Evolutionary conservation across 2,888 invertebrate species (phyloP).

Genomic region (Drosophila paramelanica): DNA sequence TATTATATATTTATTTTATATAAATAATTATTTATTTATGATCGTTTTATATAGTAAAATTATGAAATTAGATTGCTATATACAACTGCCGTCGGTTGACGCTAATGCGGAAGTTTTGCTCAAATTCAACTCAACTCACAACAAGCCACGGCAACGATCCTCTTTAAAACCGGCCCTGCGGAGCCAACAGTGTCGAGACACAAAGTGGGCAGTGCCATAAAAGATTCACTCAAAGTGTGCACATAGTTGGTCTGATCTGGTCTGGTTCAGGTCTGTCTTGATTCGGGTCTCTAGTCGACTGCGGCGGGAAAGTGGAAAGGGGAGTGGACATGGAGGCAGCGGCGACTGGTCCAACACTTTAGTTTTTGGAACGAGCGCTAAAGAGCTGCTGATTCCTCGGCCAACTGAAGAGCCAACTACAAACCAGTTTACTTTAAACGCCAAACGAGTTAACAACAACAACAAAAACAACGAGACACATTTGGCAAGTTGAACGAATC

Average conservation of each 20-base stretch:
- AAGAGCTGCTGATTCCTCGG: constrained; percentile 75
- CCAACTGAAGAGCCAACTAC: constrained; percentile 53
- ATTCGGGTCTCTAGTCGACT: neutral
- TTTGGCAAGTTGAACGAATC: constrained; percentile 75
- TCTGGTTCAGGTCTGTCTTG: constrained; percentile 3
- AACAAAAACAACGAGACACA: constrained; percentile 46
- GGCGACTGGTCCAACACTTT: constrained; percentile 75
- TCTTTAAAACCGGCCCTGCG: constrained; percentile 21
- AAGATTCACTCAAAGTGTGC: constrained; percentile 67
- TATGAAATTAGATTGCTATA: neutral
- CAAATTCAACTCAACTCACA: constrained; percentile 8
- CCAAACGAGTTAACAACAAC: constrained; percentile 71
- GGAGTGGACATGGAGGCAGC: neutral
- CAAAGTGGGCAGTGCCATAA: constrained; percentile 75
- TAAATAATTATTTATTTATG: neutral
- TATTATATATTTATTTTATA: no score
- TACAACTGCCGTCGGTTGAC: constrained; percentile 55
- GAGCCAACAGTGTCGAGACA: constrained; percentile 15
- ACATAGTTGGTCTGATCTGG: constrained; percentile 25
- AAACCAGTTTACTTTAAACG: constrained; percentile 66
- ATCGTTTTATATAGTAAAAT: neutral
- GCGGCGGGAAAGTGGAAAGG: neutral
- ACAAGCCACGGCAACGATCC: constrained; percentile 9
- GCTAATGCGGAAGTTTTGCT: neutral
- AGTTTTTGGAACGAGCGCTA: constrained; percentile 75